Base-by-base conservation (phyloP, 2,113 vertebrate genomes). In the Cariama cristata region DNA sequence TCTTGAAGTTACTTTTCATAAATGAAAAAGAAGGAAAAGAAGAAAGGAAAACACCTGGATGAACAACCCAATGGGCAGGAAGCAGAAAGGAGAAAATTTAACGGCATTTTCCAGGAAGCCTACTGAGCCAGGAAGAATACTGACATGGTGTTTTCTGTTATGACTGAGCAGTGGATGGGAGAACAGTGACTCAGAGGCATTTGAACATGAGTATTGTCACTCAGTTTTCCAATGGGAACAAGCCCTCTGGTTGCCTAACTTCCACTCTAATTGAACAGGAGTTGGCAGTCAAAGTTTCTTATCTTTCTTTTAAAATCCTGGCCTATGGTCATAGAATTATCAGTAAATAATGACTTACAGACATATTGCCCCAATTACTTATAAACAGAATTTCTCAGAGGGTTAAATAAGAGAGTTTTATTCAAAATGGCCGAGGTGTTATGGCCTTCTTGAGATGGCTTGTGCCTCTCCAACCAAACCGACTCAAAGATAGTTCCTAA, bases 181-280 rank as follows among this genome's bases (percentile, higher is more conserved):
- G 60, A 89, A 71, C n/a, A 80, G n/a, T 93, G 82, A 95, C 55
- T 92, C 88, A 97, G 71, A 88, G 35, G 11, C 27, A 63, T 64
- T 91, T 67, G 42, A 62, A 90, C 27, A 23, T 6, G 24, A 89
- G 16, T 45, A 63, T 92, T 95, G 86, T 83, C 75, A 69, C 50
- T 90, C 50, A 82, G 24, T 8, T 90, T 94, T 94, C 71, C 5
- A 0, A 73, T 50, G 72, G 58, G 88, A 91, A 77, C 32, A 83
- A 88, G 26, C 8, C 18, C n/a, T 50, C 32, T 73, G 17, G 17
- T 53, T 96, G 55, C 71, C 38, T 73, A n/a, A 84, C n/a, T 77
- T 79, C 53, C 42, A 83, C 24, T 73, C 13, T 50, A 42, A 32
- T 6, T 75, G 62, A 90, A 71, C 20, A 72, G 17, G 20, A 62